These are phyloP conservation scores for Troides helena DNA, from an alignment of 2,888 invertebrate species.

Conservation along the genomic window DNA sequence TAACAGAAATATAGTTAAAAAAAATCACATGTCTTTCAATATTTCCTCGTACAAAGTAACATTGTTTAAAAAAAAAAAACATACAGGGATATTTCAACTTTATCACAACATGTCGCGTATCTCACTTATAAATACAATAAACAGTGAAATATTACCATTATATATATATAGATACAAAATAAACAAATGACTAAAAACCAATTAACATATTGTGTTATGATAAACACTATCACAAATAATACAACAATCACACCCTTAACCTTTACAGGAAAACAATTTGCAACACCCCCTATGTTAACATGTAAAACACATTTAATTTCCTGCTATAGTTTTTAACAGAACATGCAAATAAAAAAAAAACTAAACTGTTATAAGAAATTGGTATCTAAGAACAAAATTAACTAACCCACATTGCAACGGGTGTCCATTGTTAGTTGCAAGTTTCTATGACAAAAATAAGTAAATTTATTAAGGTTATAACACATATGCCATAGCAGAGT, in stretches of 20 bases:
- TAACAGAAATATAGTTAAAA: neutral
- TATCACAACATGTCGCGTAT: constrained; percentile 63
- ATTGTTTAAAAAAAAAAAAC: constrained; percentile 36
- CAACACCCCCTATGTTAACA: constrained; percentile 16
- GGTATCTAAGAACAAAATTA: constrained; percentile 5
- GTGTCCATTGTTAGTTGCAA: neutral
- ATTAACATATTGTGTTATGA: constrained; percentile 38
- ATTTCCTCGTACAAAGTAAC: constrained; percentile 37
- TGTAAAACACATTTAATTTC: constrained; percentile 16
- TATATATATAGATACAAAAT: constrained; percentile 39
- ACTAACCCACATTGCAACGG: constrained; percentile 8
- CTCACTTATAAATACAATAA: constrained; percentile 52
- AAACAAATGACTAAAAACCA: constrained; percentile 45
- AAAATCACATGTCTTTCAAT: neutral
- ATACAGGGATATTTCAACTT: constrained; percentile 55
- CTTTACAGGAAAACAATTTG: constrained; percentile 18
- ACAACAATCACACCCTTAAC: constrained; percentile 13
- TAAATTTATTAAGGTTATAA: constrained; percentile 3
- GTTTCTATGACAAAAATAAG: neutral
- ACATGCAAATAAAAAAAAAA: constrained; percentile 5
- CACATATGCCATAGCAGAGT: neutral
- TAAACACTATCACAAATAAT: constrained; percentile 55
- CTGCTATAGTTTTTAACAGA: neutral
- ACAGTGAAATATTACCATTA: constrained; percentile 44
- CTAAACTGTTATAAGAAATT: constrained; percentile 1